A percentile compares a stretch with the other conserved stretches of the same genome.
phyloP scores from a whole-genome alignment of 2,797 vertebrate species.

The Carcharodon carcharias region DNA sequence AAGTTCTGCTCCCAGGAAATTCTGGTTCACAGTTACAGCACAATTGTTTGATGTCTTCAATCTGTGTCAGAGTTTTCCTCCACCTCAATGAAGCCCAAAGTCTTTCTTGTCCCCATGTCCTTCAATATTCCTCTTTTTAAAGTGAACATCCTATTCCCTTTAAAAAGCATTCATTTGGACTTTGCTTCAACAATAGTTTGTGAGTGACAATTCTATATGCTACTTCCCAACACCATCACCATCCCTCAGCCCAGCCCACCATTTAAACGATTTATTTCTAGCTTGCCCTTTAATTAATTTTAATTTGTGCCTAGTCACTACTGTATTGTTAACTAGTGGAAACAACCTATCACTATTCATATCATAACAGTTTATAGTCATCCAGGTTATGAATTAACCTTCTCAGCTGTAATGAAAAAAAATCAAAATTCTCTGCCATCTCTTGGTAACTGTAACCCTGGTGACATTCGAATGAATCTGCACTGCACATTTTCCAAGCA shows the following conservation, averaged over 20 bases:
- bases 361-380: not conserved
- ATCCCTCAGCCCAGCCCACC: not conserved
- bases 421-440: not conserved
- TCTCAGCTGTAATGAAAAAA: not conserved
- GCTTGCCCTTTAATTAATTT: not conserved
- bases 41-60: not conserved
- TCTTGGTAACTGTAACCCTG: conserved; percentile 23
- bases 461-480: not conserved
- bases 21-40: not conserved
- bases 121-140: not conserved
- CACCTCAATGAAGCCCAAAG: not conserved
- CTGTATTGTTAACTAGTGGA: not conserved
- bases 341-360: not conserved
- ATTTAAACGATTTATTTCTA: not conserved
- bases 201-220: not conserved
- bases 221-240: not conserved
- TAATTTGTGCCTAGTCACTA: not conserved
- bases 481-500: not conserved
- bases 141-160: not conserved
- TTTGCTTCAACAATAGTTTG: not conserved
- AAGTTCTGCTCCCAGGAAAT: not conserved
- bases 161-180: not conserved
- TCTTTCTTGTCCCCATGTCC: not conserved
- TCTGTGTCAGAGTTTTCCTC: not conserved
- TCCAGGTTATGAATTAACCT: not conserved